phyloP scores from a whole-genome alignment of 2,797 vertebrate genomes.

The Etheostoma perlongum region DNA sequence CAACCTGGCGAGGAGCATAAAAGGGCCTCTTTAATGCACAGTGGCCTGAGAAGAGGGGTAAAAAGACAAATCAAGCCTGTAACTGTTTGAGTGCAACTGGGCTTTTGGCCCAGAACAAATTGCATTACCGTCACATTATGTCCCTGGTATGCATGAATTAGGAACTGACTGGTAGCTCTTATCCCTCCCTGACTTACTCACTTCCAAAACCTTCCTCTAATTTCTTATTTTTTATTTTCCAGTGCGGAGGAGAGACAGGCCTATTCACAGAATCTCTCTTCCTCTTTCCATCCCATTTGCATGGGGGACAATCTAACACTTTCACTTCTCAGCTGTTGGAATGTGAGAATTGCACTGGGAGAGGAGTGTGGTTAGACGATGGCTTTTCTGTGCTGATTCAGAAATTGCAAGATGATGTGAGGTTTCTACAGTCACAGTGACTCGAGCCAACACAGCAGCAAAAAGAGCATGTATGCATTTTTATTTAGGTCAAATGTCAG shows the following conservation, averaged over 20 bases:
- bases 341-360: conserved; percentile 71
- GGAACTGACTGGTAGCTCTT: conserved; percentile 64
- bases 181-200: conserved; percentile 48
- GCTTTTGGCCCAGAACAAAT: conserved; percentile 83
- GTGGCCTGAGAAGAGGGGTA: conserved; percentile 59
- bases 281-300: conserved; percentile 66
- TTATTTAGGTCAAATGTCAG: conserved; percentile 73
- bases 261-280: conserved; percentile 41
- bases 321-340: conserved; percentile 63
- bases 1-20: conserved; percentile 65
- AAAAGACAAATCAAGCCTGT: conserved; percentile 73
- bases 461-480: conserved; percentile 57
- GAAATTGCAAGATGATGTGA: conserved; percentile 68
- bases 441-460: conserved; percentile 59
- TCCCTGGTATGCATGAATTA: conserved; percentile 81
- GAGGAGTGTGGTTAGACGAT: conserved; percentile 63
- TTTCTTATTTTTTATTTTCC: conserved; percentile 61
- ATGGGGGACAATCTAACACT: conserved; percentile 77
- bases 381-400: conserved; percentile 74
- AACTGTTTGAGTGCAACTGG: conserved; percentile 77
- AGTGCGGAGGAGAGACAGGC: conserved; percentile 43
- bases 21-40: conserved; percentile 68
- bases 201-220: conserved; percentile 39
- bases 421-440: conserved; percentile 57
- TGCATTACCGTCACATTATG: conserved; percentile 85